These are phyloP conservation scores for Epizoanthus illoricatus DNA, from an alignment of 92 coral and sea anemone genomes.

Conservation along the genomic window DNA sequence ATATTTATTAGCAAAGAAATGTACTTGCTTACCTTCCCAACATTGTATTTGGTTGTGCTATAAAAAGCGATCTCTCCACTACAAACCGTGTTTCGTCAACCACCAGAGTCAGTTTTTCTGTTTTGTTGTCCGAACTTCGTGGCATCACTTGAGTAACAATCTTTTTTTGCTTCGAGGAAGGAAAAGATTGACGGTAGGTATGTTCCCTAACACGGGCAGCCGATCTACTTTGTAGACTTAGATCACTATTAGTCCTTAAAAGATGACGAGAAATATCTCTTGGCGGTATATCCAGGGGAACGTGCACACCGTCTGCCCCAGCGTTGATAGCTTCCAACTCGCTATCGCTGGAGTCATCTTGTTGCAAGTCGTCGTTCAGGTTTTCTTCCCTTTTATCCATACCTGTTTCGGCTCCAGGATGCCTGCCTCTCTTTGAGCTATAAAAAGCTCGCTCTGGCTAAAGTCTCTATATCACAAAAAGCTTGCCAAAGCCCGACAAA, in stretches of 20 bases:
- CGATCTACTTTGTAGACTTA: constrained; percentile 55
- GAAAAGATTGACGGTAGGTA: constrained; percentile 45
- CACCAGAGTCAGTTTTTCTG: constrained; percentile 87
- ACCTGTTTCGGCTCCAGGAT: constrained; percentile 27
- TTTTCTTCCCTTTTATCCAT: constrained; percentile 41
- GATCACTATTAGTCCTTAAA: constrained; percentile 60
- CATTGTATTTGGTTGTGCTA: constrained; percentile 94
- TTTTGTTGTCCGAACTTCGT: constrained; percentile 48
- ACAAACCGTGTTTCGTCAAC: constrained; percentile 95
- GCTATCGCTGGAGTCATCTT: constrained; percentile 84
- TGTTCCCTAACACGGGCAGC: constrained; percentile 54
- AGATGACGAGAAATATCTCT: constrained; percentile 79
- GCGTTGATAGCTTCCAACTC: constrained; percentile 73
- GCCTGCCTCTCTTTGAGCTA: constrained; percentile 35
- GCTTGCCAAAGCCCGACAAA: background rate
- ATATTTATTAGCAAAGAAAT: background rate
- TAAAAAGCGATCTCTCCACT: constrained; percentile 89
- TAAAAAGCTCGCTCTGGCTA: constrained; percentile 24
- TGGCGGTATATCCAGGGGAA: constrained; percentile 84
- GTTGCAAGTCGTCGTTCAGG: constrained; percentile 24
- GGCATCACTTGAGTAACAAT: constrained; percentile 54
- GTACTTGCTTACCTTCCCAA: constrained; percentile 71
- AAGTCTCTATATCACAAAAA: background rate
- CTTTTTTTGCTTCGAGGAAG: constrained; percentile 53
- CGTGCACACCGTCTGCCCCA: constrained; percentile 47